phyloP scores from a whole-genome alignment of 2,888 invertebrate species.

The Steinernema hermaphroditum region DNA sequence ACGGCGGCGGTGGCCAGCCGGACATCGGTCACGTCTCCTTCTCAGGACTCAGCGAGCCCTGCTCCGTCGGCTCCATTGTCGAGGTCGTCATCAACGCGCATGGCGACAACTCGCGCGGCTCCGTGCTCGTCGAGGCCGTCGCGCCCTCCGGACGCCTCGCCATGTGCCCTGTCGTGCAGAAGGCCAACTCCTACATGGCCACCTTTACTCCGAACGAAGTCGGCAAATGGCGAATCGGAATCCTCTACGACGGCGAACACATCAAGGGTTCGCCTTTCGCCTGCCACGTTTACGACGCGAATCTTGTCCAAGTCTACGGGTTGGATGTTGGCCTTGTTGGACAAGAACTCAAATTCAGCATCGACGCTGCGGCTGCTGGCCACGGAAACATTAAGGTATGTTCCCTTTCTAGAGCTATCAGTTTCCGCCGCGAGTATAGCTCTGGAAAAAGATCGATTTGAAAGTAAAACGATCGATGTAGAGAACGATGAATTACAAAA shows the following conservation, averaged over 20 bases:
- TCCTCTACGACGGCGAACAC: constrained; percentile 91
- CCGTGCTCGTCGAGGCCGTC: constrained; percentile 87
- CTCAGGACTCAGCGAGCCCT: constrained; percentile 86
- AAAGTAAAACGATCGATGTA: too few relatives aligned
- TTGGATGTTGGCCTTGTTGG: constrained; percentile 67
- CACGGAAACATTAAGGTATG: constrained; percentile 57
- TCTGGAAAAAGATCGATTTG: too few relatives aligned
- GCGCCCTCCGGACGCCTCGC: constrained; percentile 84
- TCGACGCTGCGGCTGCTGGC: constrained; percentile 63
- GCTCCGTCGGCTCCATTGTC: constrained; percentile 89
- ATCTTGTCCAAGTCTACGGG: constrained; percentile 67
- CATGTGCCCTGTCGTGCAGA: constrained; percentile 74
- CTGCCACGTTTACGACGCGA: constrained; percentile 73
- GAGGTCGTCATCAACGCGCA: constrained; percentile 81
- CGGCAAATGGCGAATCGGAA: constrained; percentile 84
- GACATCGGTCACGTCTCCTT: constrained; percentile 61
- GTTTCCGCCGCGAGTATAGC: too few relatives aligned
- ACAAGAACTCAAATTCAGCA: constrained; percentile 65
- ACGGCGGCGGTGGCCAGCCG: constrained; percentile 3
- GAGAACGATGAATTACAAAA: too few relatives aligned
- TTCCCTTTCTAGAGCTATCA: too few relatives aligned
- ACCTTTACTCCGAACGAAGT: constrained; percentile 96
- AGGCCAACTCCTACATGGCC: constrained; percentile 84
- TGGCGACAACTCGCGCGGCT: constrained; percentile 73
- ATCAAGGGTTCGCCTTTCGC: constrained; percentile 94